Evolutionary conservation across 1,140 invertebrate species (phyloP).

Genomic region (Calephelis virginiensis): DNA sequence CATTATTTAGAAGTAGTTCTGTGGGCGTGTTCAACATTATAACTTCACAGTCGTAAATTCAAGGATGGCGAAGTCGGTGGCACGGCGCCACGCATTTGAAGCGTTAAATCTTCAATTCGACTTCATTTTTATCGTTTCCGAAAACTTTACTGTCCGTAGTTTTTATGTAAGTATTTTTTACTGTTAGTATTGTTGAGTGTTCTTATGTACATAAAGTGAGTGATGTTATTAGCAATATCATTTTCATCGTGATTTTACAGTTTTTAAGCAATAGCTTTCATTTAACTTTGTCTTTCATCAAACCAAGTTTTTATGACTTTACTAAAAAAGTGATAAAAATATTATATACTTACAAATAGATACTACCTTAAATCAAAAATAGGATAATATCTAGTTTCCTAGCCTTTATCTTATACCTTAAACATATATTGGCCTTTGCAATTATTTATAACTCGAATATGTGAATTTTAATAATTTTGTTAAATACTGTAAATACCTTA

Average conservation of each 20-base stretch:
- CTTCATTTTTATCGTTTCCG: constrained; percentile 50
- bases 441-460: too few species aligned
- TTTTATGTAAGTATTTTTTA: constrained; percentile 17
- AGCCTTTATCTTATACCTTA: too few species aligned
- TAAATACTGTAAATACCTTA: too few species aligned
- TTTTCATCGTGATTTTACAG: background rate
- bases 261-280: background rate
- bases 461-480: too few species aligned
- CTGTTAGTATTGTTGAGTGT: background rate
- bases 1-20: constrained; percentile 46
- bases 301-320: too few species aligned
- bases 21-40: constrained; percentile 48
- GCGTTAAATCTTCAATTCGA: constrained; percentile 51
- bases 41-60: constrained; percentile 54
- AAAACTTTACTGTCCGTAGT: constrained; percentile 40
- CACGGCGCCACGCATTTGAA: constrained; percentile 39
- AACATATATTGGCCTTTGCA: too few species aligned
- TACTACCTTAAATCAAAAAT: too few species aligned
- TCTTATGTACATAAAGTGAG: background rate
- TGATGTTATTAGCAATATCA: background rate
- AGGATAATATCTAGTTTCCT: too few species aligned
- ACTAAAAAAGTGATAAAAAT: too few species aligned
- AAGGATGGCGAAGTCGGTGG: constrained; percentile 37
- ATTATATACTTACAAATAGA: too few species aligned
- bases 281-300: too few species aligned